Evolutionary conservation across 2,888 invertebrate species (phyloP).

Genomic region (Eristalis intricaria): DNA sequence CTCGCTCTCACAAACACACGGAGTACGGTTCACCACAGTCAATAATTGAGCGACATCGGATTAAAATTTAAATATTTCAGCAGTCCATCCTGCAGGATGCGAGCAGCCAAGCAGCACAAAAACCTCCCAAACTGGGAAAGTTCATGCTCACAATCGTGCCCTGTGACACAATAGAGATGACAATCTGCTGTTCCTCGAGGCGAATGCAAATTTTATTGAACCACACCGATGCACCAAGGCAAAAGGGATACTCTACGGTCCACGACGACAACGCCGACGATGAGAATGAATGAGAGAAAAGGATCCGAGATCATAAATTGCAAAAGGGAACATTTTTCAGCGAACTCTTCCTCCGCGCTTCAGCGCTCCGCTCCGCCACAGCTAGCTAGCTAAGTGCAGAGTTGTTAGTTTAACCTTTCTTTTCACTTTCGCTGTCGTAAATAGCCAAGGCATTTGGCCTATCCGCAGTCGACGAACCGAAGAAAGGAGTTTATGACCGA

Average conservation of each 20-base stretch:
- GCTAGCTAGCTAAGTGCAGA: slow-evolving; percentile 30
- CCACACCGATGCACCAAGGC: slow-evolving; percentile 45
- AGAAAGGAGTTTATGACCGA: slow-evolving; percentile 66
- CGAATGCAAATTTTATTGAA: slow-evolving; percentile 69
- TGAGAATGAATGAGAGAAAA: background rate
- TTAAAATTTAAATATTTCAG: slow-evolving; percentile 72
- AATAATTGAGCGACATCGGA: slow-evolving; percentile 71
- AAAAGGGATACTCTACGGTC: slow-evolving; percentile 28
- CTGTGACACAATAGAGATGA: slow-evolving; percentile 52
- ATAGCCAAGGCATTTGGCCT: slow-evolving; percentile 17
- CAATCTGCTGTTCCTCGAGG: slow-evolving; percentile 26
- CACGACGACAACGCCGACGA: too few species aligned
- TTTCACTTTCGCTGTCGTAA: slow-evolving; percentile 69
- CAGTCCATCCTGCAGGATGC: slow-evolving; percentile 40
- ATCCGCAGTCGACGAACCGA: slow-evolving; percentile 21
- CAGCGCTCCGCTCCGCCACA: background rate
- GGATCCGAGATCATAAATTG: slow-evolving; percentile 58
- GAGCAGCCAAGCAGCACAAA: background rate
- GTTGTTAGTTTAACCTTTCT: slow-evolving; percentile 62
- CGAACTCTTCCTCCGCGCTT: slow-evolving; percentile 31
- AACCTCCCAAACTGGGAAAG: background rate
- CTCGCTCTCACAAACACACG: background rate
- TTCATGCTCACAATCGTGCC: background rate
- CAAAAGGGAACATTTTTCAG: slow-evolving; percentile 30
- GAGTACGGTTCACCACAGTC: slow-evolving; percentile 60